Evolutionary conservation across 1,140 invertebrate genomes (phyloP).

Genomic region (Hycleus phaleratus): DNA sequence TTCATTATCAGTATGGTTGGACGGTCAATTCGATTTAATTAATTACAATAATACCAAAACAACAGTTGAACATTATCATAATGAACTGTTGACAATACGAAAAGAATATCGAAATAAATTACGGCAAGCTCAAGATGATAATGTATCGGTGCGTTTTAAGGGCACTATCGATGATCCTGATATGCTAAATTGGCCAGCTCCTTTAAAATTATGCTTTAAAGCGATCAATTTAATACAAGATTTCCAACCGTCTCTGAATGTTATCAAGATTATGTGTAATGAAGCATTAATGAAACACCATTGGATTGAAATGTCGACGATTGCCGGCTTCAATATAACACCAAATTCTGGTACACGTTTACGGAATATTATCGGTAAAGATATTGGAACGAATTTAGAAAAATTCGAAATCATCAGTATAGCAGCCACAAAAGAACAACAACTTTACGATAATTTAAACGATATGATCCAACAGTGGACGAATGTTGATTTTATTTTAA

Average conservation of each 20-base stretch:
- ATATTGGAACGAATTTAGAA: constrained; percentile 63
- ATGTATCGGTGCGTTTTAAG: constrained; percentile 55
- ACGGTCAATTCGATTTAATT: constrained; percentile 79
- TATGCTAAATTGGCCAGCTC: constrained; percentile 65
- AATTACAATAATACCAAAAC: constrained; percentile 62
- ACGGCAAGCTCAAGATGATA: constrained; percentile 65
- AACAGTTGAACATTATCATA: constrained; percentile 60
- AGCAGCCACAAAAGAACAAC: constrained; percentile 79
- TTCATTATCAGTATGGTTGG: constrained; percentile 75
- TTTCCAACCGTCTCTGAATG: constrained; percentile 70
- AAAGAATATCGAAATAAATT: constrained; percentile 73
- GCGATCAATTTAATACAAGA: constrained; percentile 62
- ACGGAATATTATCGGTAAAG: constrained; percentile 63
- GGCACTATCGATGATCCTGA: constrained; percentile 69
- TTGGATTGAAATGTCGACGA: constrained; percentile 81
- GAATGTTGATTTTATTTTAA: constrained; percentile 53
- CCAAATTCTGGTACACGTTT: constrained; percentile 74
- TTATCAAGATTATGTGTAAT: constrained; percentile 80
- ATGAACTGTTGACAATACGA: constrained; percentile 65
- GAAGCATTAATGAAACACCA: constrained; percentile 72
- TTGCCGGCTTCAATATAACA: constrained; percentile 73
- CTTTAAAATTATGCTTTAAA: constrained; percentile 53
- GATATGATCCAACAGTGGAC: constrained; percentile 81
- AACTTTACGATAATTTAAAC: constrained; percentile 65
- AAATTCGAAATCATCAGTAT: constrained; percentile 79